These are phyloP conservation scores for Popillia japonica DNA, from an alignment of 1,140 invertebrate species.

Conservation along the genomic window DNA sequence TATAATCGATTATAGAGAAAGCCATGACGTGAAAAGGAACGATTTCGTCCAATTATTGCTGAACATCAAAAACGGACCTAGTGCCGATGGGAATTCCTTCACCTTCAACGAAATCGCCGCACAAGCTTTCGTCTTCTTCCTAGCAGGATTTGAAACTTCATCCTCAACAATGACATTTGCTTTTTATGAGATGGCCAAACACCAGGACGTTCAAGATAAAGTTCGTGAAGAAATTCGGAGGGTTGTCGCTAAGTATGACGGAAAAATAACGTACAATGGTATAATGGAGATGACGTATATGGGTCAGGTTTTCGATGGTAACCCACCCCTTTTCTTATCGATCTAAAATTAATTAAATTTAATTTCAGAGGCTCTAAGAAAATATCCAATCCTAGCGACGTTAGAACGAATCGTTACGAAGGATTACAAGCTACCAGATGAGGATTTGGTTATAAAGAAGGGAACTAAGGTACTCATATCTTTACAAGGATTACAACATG, in stretches of 20 bases:
- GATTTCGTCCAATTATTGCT: conserved; percentile 49
- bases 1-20: conserved; percentile 47
- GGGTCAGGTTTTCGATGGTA: conserved; percentile 2
- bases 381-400: neutral
- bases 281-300: conserved; percentile 63
- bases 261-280: conserved; percentile 65
- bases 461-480: neutral
- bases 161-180: conserved; percentile 61
- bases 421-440: neutral
- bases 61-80: conserved; percentile 25
- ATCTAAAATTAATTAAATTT: neutral
- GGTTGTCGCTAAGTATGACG: conserved; percentile 60
- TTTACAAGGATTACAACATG: neutral
- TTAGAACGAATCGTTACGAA: neutral
- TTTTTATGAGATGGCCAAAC: conserved; percentile 61
- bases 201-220: conserved; percentile 61
- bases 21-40: conserved; percentile 40
- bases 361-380: neutral
- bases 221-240: conserved; percentile 60
- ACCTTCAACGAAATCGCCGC: conserved; percentile 36
- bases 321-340: too few species aligned
- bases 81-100: neutral
- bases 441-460: neutral
- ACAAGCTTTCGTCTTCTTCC: conserved; percentile 44
- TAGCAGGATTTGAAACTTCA: conserved; percentile 64